Base-by-base conservation (phyloP, 1,140 invertebrate genomes). In the Drosophila equinoxialis region DNA sequence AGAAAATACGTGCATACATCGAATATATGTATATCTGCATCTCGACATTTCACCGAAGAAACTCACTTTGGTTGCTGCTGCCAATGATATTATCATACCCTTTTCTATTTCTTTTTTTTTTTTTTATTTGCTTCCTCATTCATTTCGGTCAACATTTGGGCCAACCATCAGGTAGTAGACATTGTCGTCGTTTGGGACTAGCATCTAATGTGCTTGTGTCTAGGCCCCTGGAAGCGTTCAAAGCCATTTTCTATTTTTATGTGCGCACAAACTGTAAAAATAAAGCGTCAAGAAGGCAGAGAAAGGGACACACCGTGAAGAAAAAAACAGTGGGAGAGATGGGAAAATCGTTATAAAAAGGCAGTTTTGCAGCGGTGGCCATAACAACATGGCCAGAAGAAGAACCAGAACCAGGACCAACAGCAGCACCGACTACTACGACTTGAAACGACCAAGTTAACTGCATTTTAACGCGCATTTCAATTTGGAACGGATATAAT, bases 401-500 rank as follows among this genome's bases (percentile, higher is more conserved):
- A 72, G 67, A 70, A 64, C 54, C 62, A 63, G 64, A 55, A 64
- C 71, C 71, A 30, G 63, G 73, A 39, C 61, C 64, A 37, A 11
- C 35, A 39, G 37, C 10, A 39, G 37, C 37, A 39, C 4, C 35
- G 35, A 11, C 63, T 51, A 42, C 20, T 41, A 30, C 54, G 30
- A 58, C 60, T 62, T 45, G 60, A 71, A 83, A 77, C 82, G 83
- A 82, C 79, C 85, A 91, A 87, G 90, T 91, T 91, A 91, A 91
- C 90, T 91, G 86, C 90, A 91, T 91, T 91, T 91, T 91, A 91
- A 91, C 90, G 90, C 90, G 90, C 86, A 86, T 91, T 91, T 91
- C 90, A 91, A 91, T 91, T 91, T 91, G 90, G 90, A 91, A 91
- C 90, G 90, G 90, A 91, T 91, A 91, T 91, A 91, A 91, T 91